These are phyloP conservation scores for Limonius californicus DNA, from an alignment of 1,140 invertebrate species.

Conservation along the genomic window DNA sequence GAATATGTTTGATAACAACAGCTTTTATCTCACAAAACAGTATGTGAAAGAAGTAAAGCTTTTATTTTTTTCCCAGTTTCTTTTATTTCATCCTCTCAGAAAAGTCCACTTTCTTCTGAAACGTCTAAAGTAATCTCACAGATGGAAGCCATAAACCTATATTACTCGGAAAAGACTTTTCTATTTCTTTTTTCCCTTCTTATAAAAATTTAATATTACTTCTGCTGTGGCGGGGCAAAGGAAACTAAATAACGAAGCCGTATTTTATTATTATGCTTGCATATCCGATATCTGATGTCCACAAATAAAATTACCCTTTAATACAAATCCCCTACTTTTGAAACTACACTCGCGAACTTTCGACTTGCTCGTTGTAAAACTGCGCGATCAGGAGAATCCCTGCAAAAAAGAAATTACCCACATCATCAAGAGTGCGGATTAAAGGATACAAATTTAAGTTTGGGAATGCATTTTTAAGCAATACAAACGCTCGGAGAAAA, in stretches of 20 bases:
- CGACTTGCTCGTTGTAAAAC: too few relatives aligned
- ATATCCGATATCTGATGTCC: constrained; percentile 6
- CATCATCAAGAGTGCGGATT: too few relatives aligned
- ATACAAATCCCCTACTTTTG: background rate
- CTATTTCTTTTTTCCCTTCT: constrained; percentile 47
- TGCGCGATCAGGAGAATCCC: too few relatives aligned
- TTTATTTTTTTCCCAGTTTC: constrained; percentile 22
- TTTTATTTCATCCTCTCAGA: constrained; percentile 34
- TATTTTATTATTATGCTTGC: constrained; percentile 21
- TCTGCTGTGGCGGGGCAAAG: constrained; percentile 16
- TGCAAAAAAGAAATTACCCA: too few relatives aligned
- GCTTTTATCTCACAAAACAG: constrained; percentile 36
- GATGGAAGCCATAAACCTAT: constrained; percentile 49
- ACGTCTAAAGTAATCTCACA: constrained; percentile 48
- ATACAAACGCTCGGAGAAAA: too few relatives aligned
- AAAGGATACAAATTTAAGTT: too few relatives aligned
- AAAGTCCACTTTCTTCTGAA: constrained; percentile 46
- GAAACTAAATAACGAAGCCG: constrained; percentile 17
- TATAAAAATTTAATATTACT: constrained; percentile 48
- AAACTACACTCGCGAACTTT: background rate
- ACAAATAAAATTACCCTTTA: constrained; percentile 1
- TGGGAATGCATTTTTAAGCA: too few relatives aligned
- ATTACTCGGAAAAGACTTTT: constrained; percentile 48
- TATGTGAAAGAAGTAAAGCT: constrained; percentile 33
- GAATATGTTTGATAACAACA: constrained; percentile 39